Evolutionary conservation across 2,888 invertebrate genomes (phyloP).

Genomic region (Coleophora flavipennella): DNA sequence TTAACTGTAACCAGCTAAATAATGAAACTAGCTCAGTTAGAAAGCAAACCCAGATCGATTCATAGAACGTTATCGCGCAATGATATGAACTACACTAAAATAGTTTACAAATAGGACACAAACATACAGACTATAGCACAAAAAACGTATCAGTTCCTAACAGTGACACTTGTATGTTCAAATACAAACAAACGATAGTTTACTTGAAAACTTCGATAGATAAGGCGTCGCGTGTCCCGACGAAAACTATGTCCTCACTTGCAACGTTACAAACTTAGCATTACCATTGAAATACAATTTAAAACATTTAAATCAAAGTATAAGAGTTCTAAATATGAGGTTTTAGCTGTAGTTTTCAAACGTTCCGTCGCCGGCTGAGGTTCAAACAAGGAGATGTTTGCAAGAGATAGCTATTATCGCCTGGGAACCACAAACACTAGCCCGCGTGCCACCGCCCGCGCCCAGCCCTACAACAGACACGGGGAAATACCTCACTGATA

Average conservation of each 20-base stretch:
- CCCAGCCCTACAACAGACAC: constrained; percentile 42
- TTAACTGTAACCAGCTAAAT: too few species aligned
- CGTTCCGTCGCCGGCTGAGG: constrained; percentile 44
- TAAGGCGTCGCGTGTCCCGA: constrained; percentile 53
- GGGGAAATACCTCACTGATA: constrained; percentile 22
- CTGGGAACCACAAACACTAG: constrained; percentile 68
- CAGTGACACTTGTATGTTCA: constrained; percentile 49
- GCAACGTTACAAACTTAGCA: neutral
- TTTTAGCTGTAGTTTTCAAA: constrained; percentile 19
- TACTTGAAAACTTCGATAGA: constrained; percentile 58
- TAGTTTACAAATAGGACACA: constrained; percentile 5
- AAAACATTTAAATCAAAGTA: neutral
- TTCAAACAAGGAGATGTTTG: constrained; percentile 68
- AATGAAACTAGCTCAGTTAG: too few species aligned
- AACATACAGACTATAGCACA: constrained; percentile 21
- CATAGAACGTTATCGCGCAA: too few species aligned
- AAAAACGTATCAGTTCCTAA: constrained; percentile 39
- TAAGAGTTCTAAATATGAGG: constrained; percentile 7
- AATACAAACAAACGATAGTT: constrained; percentile 57
- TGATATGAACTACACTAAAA: neutral
- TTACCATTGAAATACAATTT: neutral
- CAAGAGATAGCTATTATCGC: constrained; percentile 66
- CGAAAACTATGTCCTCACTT: too few species aligned
- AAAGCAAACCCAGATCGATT: too few species aligned
- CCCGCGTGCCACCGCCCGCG: constrained; percentile 53